These are phyloP conservation scores for Promerops cafer DNA, from an alignment of 2,113 vertebrate genomes.

Conservation along the genomic window DNA sequence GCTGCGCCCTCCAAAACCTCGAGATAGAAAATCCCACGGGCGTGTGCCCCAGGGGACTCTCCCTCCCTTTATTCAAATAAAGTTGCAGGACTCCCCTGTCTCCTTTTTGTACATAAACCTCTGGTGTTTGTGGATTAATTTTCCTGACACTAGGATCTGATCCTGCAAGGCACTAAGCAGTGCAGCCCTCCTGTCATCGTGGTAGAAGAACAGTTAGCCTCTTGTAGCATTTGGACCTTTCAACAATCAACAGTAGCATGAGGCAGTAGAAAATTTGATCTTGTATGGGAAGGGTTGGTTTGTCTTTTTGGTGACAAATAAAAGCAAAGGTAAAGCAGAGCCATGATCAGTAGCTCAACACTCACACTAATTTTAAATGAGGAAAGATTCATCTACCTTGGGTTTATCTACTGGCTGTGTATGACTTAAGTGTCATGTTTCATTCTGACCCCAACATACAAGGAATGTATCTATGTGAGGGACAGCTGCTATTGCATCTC, in stretches of 20 bases:
- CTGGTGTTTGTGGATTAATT: neutral
- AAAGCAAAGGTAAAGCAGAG: neutral
- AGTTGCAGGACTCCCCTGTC: neutral
- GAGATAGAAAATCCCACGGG: neutral
- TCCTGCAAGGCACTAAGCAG: neutral
- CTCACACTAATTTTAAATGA: neutral
- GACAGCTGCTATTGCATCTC: neutral
- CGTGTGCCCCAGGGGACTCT: neutral
- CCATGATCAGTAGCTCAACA: neutral
- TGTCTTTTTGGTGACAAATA: neutral
- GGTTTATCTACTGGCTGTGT: neutral
- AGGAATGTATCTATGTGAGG: neutral
- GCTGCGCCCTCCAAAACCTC: rapidly evolving
- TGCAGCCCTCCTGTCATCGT: rapidly evolving
- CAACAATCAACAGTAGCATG: neutral
- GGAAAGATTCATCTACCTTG: neutral
- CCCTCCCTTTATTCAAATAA: neutral
- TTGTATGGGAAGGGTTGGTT: neutral
- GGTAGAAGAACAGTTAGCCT: neutral
- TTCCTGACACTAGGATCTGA: neutral
- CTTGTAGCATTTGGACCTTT: neutral
- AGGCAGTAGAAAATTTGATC: neutral
- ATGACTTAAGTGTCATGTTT: neutral
- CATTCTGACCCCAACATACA: neutral
- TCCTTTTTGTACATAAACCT: neutral